A percentile compares a stretch with the other conserved stretches of the same genome.
These are phyloP conservation scores for Kryptolebias ocellatus DNA, from an alignment of 2,797 vertebrate species.

Conservation along the genomic window DNA sequence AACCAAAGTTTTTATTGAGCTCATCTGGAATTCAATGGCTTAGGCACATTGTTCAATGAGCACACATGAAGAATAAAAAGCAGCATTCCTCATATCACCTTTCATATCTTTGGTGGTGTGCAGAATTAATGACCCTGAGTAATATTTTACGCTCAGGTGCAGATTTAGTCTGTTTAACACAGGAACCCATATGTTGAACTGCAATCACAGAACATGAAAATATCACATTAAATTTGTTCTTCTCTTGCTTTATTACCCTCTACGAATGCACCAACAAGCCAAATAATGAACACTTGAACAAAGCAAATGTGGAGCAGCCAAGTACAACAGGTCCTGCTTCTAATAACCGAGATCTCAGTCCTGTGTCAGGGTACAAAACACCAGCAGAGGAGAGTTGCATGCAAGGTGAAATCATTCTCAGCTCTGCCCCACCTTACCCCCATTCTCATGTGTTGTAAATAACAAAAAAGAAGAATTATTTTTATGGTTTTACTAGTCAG, in stretches of 20 bases:
- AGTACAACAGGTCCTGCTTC: constrained; percentile 51
- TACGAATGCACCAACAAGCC: constrained; percentile 37
- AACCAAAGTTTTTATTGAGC: no score
- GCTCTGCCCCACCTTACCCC: constrained; percentile 56
- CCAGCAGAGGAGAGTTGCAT: constrained; percentile 59
- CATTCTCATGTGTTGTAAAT: constrained; percentile 73
- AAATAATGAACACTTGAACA: constrained; percentile 30
- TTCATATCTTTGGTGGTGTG: constrained; percentile 1
- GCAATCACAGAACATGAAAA: constrained; percentile 48
- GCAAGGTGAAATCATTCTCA: constrained; percentile 76
- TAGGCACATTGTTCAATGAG: background rate
- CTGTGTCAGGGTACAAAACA: constrained; percentile 41
- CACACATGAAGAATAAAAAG: background rate
- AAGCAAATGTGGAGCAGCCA: constrained; percentile 21
- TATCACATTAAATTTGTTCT: constrained; percentile 43
- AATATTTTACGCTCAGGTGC: constrained; percentile 4
- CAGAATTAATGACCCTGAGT: background rate
- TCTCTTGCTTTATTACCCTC: constrained; percentile 29
- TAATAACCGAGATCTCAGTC: constrained; percentile 47
- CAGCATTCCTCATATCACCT: background rate
- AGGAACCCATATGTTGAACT: constrained; percentile 18
- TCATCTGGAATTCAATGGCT: no score
- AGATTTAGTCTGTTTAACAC: constrained; percentile 17
- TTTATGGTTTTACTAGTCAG: constrained; percentile 79
- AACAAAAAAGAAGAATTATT: constrained; percentile 71